A percentile compares a stretch with the other conserved stretches of the same genome.
These are phyloP conservation scores for Magallana angulata DNA, from an alignment of 1,140 invertebrate genomes.

Conservation along the genomic window DNA sequence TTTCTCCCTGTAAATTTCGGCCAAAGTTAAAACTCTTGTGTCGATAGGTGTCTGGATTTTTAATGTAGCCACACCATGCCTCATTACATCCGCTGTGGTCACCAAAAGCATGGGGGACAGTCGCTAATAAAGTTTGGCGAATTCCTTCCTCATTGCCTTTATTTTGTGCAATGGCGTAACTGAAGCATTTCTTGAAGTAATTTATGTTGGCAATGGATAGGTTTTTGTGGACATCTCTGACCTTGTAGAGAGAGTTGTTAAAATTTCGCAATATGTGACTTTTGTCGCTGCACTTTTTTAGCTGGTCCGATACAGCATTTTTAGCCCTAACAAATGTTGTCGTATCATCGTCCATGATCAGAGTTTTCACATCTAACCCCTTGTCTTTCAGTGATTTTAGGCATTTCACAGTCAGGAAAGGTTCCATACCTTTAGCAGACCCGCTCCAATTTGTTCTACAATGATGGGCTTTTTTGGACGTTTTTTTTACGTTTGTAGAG, in stretches of 20 bases:
- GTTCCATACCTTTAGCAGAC: not conserved
- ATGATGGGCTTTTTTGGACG: not conserved
- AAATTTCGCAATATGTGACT: not conserved
- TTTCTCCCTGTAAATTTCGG: not conserved
- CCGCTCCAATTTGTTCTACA: not conserved
- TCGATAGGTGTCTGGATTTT: not conserved
- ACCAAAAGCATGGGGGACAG: not conserved
- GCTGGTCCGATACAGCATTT: not conserved
- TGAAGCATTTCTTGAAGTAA: conserved; percentile 13
- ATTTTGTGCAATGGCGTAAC: not conserved
- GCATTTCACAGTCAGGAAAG: not conserved
- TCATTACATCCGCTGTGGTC: not conserved
- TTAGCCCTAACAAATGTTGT: not conserved
- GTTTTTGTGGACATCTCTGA: not conserved
- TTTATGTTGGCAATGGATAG: not conserved
- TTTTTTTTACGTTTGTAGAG: not conserved
- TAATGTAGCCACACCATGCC: not conserved
- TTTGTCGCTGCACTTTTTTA: not conserved
- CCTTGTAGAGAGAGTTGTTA: not conserved
- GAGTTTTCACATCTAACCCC: not conserved
- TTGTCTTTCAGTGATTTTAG: not conserved
- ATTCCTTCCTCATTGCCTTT: not conserved
- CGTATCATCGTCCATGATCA: not conserved
- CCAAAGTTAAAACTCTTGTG: not conserved
- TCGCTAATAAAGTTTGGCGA: not conserved